These are phyloP conservation scores for Oasisia sp. DNA, from an alignment of 2,888 invertebrate genomes.

Conservation along the genomic window DNA sequence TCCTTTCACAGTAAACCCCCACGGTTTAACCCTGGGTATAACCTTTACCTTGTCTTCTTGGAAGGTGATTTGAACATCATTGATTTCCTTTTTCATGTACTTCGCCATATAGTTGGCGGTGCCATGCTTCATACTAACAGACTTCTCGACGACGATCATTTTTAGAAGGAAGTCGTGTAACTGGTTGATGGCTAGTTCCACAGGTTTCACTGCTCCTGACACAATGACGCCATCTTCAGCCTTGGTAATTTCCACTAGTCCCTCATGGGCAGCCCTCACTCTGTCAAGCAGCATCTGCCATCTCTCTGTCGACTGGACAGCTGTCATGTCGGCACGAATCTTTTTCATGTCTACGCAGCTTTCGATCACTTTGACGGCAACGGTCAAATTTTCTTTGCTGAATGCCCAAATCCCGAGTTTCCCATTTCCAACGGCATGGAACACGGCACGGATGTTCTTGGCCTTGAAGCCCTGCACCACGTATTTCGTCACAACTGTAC, in stretches of 20 bases:
- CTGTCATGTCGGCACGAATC: not conserved
- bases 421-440: not conserved
- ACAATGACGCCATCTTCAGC: not conserved
- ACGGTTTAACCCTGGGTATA: not conserved
- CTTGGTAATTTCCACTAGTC: not conserved
- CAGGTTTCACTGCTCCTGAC: not conserved
- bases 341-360: not conserved
- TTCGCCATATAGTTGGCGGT: not conserved
- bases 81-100: conserved; percentile 25
- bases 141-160: conserved; percentile 24
- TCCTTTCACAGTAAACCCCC: not conserved
- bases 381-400: not conserved
- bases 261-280: not conserved
- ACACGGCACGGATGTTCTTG: not conserved
- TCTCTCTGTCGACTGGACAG: not conserved
- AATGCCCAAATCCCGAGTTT: not conserved
- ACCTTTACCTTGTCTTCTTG: not conserved
- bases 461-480: not conserved
- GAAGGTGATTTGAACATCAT: not conserved
- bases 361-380: not conserved
- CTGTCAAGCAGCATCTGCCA: not conserved
- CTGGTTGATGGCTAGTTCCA: conserved; percentile 7
- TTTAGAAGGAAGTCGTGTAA: conserved; percentile 21
- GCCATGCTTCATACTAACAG: conserved; percentile 24
- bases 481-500: not conserved